Conservation (phyloP, 2,888 invertebrate species). For the Amblyteles armatorius region DNA sequence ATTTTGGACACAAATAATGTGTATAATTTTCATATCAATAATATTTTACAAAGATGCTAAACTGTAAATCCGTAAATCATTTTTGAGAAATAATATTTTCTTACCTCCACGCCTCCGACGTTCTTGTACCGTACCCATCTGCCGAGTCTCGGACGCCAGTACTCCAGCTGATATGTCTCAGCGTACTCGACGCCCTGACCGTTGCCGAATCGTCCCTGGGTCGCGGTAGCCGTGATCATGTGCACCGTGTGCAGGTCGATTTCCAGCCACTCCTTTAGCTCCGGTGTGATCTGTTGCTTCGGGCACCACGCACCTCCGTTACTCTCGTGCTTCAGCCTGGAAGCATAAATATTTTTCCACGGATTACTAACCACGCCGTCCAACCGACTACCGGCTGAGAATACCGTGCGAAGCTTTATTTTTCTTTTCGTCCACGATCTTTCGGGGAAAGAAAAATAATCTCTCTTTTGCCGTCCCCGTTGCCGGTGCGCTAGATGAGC, state of each 20-base stretch:
- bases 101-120: conserved; percentile 91
- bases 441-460: conserved; percentile 64
- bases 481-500: conserved; percentile 34
- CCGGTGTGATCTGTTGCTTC: conserved; percentile 91
- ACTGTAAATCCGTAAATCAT: not conserved
- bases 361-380: conserved; percentile 22
- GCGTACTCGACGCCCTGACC: conserved; percentile 95
- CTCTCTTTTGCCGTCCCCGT: conserved; percentile 1
- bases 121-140: conserved; percentile 94
- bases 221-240: conserved; percentile 92
- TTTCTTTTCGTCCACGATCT: conserved; percentile 59
- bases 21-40: not conserved
- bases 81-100: conserved; percentile 60
- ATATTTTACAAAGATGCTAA: not conserved
- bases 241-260: conserved; percentile 92
- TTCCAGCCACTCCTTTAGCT: conserved; percentile 92
- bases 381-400: not conserved
- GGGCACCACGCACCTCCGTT: conserved; percentile 98
- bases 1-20: not conserved
- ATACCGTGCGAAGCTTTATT: conserved; percentile 61
- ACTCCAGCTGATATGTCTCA: conserved; percentile 93
- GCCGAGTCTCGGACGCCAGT: conserved; percentile 92
- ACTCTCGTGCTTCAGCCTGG: conserved; percentile 92
- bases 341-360: conserved; percentile 70
- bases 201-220: conserved; percentile 96